Base-by-base conservation (phyloP, 2,888 invertebrate species). In the Drosophila phalerata region DNA sequence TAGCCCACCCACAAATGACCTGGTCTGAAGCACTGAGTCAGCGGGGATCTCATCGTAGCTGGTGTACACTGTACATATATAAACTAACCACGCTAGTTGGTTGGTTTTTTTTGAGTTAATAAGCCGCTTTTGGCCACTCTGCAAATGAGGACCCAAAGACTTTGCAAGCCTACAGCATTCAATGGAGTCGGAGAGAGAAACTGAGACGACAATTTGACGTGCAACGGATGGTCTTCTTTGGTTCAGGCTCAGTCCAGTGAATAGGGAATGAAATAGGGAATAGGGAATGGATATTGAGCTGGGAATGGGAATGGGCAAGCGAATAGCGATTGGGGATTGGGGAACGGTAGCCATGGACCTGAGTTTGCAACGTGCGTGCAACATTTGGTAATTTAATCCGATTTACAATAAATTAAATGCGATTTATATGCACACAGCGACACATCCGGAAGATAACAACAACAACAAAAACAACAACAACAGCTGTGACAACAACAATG, bases 361-460 rank as follows among this genome's bases (percentile, higher is more conserved):
- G 52, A 38, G 55, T 43, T 64, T 60, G 69, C 66, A 32, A 71
- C 56, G 75, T 84, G 82, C 88, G 88, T 82, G 86, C 81, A 81
- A 77, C 81, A 79, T 85, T 89, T 89, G 85, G 91, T 90, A 91
- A 91, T 85, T 89, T 90, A 91, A 91, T 91, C 90, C 90, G 91
- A 89, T 91, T 90, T 87, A 87, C 88, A 90, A 91, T 91, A 91
- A 91, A 91, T 91, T 89, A 90, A 90, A 90, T 89, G 84, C 90
- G 89, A 90, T 90, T 90, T 90, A 90, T 89, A 79, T 79, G 88
- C 85, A 76, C 81, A 86, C 80, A 87, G 85, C 82, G 87, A 87
- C 85, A 85, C 79, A 89, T 89, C 88, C 86, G 88, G 88, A 81
- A 80, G 82, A 85, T 81, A 84, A 75, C 77, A 82, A 75, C 73